These are phyloP conservation scores for Zootermopsis nevadensis DNA, from an alignment of 2,888 invertebrate genomes.

Conservation along the genomic window DNA sequence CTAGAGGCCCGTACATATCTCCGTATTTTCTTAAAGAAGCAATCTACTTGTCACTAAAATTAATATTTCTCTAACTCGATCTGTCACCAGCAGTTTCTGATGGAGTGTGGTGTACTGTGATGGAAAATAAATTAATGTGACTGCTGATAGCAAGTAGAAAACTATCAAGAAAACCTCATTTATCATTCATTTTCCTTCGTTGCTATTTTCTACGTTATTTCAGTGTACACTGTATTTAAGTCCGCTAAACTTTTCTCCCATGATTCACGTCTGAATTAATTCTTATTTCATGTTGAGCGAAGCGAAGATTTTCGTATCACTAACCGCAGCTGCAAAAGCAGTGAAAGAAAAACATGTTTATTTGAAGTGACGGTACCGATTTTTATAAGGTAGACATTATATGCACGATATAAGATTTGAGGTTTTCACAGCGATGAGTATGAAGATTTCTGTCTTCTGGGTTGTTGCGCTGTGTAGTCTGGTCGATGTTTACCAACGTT, in stretches of 20 bases:
- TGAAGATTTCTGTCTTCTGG: too few species aligned
- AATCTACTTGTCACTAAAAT: neutral
- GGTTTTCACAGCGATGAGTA: too few species aligned
- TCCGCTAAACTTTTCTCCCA: neutral
- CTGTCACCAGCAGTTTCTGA: neutral
- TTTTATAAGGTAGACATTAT: too few species aligned
- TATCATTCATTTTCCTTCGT: conserved; percentile 14
- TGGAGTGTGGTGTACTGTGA: neutral
- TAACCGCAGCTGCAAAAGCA: neutral
- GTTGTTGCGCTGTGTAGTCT: too few species aligned
- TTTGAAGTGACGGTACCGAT: neutral
- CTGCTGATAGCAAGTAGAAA: conserved; percentile 2
- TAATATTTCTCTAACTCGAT: neutral
- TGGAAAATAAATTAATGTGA: conserved; percentile 21
- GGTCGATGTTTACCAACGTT: too few species aligned
- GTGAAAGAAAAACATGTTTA: neutral
- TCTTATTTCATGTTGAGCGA: conserved; percentile 1
- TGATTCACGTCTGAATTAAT: conserved; percentile 13
- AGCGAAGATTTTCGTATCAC: conserved; percentile 13
- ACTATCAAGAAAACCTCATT: conserved; percentile 6
- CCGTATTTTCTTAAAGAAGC: neutral
- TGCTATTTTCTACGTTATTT: neutral
- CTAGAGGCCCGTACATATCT: neutral
- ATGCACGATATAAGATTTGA: too few species aligned
- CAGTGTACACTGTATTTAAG: neutral